A percentile compares a stretch with the other conserved stretches of the same genome.
Conservation (phyloP, 2,888 invertebrate species). For the Heliconius ethilla region DNA sequence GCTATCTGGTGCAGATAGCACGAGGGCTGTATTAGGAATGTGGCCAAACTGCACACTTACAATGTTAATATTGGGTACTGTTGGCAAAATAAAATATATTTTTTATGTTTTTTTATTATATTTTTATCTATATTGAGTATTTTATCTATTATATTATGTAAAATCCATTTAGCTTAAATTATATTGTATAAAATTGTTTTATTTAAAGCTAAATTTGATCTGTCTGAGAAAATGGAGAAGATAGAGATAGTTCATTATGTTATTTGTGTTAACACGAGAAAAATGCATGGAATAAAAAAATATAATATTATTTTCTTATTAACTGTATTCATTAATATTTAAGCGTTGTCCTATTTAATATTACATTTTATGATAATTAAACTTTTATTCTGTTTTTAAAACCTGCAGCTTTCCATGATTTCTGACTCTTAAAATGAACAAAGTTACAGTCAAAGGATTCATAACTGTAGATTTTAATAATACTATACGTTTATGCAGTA, state of each 20-base stretch:
- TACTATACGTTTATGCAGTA: constrained; percentile 28
- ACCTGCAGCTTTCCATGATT: background rate
- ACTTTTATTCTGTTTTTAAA: background rate
- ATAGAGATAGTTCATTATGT: too few species aligned
- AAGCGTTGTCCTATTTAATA: background rate
- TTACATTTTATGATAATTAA: background rate
- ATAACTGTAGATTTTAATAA: constrained; percentile 34
- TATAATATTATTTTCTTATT: constrained; percentile 2
- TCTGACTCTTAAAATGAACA: constrained; percentile 3
- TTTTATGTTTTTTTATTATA: background rate
- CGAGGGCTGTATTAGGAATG: constrained; percentile 45
- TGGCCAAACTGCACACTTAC: constrained; percentile 47
- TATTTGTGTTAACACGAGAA: too few species aligned
- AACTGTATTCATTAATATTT: background rate
- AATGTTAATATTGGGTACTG: constrained; percentile 44
- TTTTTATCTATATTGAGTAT: too few species aligned
- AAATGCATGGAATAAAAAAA: too few species aligned
- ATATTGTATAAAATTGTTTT: too few species aligned
- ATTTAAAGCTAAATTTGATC: too few species aligned
- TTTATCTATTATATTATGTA: too few species aligned
- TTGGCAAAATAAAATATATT: constrained; percentile 27
- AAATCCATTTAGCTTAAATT: too few species aligned
- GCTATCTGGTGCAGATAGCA: constrained; percentile 45
- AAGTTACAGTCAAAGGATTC: constrained; percentile 39
- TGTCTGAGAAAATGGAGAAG: too few species aligned